Evolutionary conservation across 2,888 invertebrate genomes (phyloP).

Genomic region (Drosophila mayaguana): DNA sequence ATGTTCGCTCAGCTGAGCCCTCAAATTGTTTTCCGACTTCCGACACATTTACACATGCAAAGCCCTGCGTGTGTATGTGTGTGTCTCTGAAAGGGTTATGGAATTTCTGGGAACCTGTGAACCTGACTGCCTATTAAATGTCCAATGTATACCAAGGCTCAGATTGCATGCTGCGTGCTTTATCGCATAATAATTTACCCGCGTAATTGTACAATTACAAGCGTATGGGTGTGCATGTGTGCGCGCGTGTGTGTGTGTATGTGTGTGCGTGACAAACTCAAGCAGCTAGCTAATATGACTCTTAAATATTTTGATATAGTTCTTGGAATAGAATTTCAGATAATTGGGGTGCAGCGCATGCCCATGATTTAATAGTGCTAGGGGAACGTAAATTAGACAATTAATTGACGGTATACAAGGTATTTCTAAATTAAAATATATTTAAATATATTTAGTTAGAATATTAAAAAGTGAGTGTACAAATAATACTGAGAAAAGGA

Average conservation of each 20-base stretch:
- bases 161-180: conserved; percentile 71
- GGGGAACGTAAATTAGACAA: neutral
- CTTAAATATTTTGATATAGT: conserved; percentile 44
- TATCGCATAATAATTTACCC: conserved; percentile 82
- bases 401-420: neutral
- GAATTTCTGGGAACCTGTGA: conserved; percentile 19
- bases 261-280: conserved; percentile 42
- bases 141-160: conserved; percentile 20
- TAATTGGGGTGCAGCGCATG: conserved; percentile 45
- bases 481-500: neutral
- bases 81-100: conserved; percentile 30
- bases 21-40: conserved; percentile 36
- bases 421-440: too few species aligned
- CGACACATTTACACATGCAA: conserved; percentile 70
- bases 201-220: conserved; percentile 80
- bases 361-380: conserved; percentile 23
- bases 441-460: too few species aligned
- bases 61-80: neutral
- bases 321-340: conserved; percentile 52
- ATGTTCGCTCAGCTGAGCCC: conserved; percentile 45
- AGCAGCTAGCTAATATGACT: conserved; percentile 24
- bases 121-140: conserved; percentile 12
- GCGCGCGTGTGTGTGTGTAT: neutral
- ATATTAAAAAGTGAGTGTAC: neutral
- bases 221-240: conserved; percentile 38